Evolutionary conservation across 2,888 invertebrate species (phyloP).

Genomic region (Smittia sp.): DNA sequence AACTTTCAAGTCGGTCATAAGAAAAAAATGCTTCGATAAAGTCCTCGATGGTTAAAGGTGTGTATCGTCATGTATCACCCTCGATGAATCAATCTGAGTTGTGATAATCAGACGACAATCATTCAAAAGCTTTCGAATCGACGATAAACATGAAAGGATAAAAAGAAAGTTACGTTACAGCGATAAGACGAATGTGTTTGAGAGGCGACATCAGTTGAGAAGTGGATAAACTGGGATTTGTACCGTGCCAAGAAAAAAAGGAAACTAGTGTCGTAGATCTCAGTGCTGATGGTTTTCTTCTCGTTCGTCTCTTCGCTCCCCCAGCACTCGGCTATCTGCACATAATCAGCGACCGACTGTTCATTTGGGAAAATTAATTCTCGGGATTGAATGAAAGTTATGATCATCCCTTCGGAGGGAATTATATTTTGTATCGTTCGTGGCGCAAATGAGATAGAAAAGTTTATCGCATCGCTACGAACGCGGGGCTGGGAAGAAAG

Average conservation of each 20-base stretch:
- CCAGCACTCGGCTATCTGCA: not conserved
- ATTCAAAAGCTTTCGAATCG: no score
- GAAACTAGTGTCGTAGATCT: not conserved
- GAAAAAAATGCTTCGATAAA: not conserved
- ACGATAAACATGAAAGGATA: no score
- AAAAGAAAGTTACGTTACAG: not conserved
- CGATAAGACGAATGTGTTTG: not conserved
- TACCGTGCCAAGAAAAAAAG: not conserved
- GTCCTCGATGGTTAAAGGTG: not conserved
- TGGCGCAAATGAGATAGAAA: constrained; percentile 14
- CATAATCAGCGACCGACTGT: not conserved
- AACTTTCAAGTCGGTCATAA: not conserved
- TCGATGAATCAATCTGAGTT: not conserved
- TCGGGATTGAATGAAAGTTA: constrained; percentile 6
- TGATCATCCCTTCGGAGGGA: constrained; percentile 3
- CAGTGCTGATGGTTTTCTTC: not conserved
- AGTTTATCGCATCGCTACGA: not conserved
- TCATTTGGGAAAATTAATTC: not conserved
- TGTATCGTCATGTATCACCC: not conserved
- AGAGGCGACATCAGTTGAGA: not conserved
- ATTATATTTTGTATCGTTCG: not conserved
- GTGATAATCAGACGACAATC: no score
- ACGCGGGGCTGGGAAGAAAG: not conserved
- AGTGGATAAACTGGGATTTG: constrained; percentile 39
- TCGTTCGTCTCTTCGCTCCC: not conserved